These are phyloP conservation scores for Haliclona indistincta DNA, from an alignment of 37 sponge, comb jelly and placozoan species.

Conservation along the genomic window DNA sequence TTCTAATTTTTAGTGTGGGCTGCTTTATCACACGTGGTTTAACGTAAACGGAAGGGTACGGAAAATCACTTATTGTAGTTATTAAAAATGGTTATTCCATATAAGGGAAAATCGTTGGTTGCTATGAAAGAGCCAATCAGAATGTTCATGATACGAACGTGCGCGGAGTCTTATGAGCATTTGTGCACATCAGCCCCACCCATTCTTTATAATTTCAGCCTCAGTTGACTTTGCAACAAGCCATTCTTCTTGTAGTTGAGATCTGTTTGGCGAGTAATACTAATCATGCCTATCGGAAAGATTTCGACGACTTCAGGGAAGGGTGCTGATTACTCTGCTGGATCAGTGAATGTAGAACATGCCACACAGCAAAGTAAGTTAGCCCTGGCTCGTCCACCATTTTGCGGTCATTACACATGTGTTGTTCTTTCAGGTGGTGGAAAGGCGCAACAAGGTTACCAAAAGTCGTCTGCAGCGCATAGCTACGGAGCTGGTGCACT, in stretches of 20 bases:
- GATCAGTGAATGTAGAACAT: constrained; percentile 51
- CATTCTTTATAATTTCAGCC: background rate
- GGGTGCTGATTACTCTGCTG: constrained; percentile 86
- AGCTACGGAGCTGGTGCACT: constrained; percentile 82
- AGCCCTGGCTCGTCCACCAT: background rate
- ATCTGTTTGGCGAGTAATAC: background rate
- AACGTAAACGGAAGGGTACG: no score
- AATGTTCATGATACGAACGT: constrained; percentile 1
- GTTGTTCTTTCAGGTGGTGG: constrained; percentile 30
- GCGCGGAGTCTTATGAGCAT: background rate
- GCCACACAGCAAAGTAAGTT: constrained; percentile 48
- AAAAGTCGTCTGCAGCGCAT: constrained; percentile 59
- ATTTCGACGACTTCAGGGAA: constrained; percentile 59
- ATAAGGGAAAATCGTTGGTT: constrained; percentile 7
- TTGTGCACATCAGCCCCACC: background rate
- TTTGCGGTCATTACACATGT: background rate
- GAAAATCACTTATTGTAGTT: no score
- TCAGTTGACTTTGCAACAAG: background rate
- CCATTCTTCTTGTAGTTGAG: background rate
- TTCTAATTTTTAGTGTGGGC: background rate
- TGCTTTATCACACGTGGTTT: constrained; percentile 6
- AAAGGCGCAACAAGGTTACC: constrained; percentile 50
- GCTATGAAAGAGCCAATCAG: constrained; percentile 55
- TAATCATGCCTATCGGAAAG: constrained; percentile 88
- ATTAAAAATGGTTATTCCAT: constrained; percentile 13